phyloP scores from a whole-genome alignment of 2,888 invertebrate genomes.

The Tenodera sinensis region DNA sequence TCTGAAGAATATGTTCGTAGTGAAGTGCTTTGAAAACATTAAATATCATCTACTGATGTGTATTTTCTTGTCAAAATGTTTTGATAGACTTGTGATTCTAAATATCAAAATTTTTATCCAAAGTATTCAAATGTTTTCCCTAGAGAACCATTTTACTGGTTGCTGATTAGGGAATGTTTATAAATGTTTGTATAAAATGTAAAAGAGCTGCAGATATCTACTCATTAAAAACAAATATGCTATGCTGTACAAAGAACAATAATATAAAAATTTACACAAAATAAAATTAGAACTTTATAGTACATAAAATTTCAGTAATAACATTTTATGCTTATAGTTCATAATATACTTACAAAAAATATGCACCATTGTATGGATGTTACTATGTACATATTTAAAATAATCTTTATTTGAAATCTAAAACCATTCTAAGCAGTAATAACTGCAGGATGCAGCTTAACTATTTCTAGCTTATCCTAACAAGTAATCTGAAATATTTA shows the following conservation, averaged over 20 bases:
- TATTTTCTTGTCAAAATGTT: background rate
- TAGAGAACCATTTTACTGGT: background rate
- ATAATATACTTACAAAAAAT: constrained; percentile 5
- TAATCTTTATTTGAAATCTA: background rate
- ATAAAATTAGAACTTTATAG: constrained; percentile 1
- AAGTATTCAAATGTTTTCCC: background rate
- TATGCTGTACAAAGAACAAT: background rate
- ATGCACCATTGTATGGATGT: background rate
- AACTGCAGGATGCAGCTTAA: background rate
- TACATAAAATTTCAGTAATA: background rate
- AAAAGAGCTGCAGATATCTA: background rate
- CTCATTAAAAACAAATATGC: background rate
- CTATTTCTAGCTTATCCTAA: background rate
- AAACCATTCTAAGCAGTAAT: background rate
- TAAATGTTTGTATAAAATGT: background rate
- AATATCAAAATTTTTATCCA: background rate
- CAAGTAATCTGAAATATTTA: background rate
- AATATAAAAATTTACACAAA: constrained; percentile 6
- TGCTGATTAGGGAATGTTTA: background rate
- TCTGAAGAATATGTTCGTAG: background rate
- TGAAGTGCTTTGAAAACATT: background rate
- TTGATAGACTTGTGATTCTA: background rate
- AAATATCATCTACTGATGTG: background rate
- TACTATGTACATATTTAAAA: constrained; percentile 2
- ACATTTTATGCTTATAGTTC: background rate